Conservation (phyloP, 1,140 invertebrate species). For the Drosophila biarmipes region DNA sequence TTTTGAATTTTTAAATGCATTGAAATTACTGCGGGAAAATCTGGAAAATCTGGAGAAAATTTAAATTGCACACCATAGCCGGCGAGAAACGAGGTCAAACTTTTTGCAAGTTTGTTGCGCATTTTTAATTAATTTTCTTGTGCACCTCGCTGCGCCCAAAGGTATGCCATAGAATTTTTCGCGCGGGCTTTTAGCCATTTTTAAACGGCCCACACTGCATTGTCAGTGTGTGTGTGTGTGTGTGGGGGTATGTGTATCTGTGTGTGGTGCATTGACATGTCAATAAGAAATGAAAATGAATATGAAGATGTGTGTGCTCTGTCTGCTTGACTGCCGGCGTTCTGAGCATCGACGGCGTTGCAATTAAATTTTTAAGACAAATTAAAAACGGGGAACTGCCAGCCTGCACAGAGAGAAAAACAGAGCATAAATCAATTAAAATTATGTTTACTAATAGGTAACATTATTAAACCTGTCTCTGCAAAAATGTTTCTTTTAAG, state of each 20-base stretch:
- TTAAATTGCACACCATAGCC: constrained; percentile 49
- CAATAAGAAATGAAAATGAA: constrained; percentile 70
- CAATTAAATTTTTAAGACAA: constrained; percentile 78
- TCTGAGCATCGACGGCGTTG: constrained; percentile 43
- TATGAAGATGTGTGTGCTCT: constrained; percentile 9
- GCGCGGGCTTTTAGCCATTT: constrained; percentile 52
- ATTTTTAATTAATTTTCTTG: constrained; percentile 71
- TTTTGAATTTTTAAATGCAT: constrained; percentile 74
- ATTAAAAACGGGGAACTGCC: constrained; percentile 63
- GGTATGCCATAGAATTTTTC: constrained; percentile 44
- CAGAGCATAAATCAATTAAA: background rate
- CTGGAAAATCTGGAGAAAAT: constrained; percentile 45
- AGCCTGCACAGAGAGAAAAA: background rate
- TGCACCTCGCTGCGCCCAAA: constrained; percentile 10
- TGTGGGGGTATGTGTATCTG: background rate
- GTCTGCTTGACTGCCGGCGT: constrained; percentile 35
- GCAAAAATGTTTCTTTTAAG: too few relatives aligned
- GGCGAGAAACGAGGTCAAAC: constrained; percentile 36
- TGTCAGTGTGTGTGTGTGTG: background rate
- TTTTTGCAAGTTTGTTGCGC: constrained; percentile 58
- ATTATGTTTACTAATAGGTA: too few relatives aligned
- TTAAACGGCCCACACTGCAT: constrained; percentile 28
- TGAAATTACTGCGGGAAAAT: constrained; percentile 51
- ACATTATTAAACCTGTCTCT: too few relatives aligned
- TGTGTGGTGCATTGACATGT: constrained; percentile 67